phyloP scores from a whole-genome alignment of 2,888 invertebrate genomes.

The Pemphredon lugubris region DNA sequence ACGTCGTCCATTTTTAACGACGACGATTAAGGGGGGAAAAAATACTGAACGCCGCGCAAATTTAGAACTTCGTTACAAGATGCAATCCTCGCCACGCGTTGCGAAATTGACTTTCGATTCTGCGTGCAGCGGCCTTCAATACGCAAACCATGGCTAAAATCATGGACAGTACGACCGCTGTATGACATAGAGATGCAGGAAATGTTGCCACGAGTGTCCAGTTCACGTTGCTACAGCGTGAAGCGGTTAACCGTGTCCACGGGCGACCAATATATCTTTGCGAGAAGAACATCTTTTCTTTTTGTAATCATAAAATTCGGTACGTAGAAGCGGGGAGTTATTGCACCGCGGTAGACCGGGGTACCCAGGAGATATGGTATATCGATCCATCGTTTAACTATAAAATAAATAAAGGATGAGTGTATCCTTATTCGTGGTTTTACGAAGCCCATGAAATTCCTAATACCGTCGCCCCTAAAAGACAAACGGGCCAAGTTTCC shows the following conservation, averaged over 20 bases:
- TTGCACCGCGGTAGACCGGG: too few species aligned
- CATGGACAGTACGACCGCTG: conserved; percentile 5
- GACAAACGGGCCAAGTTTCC: too few species aligned
- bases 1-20: neutral
- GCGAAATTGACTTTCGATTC: conserved; percentile 48
- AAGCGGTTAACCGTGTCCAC: conserved; percentile 33
- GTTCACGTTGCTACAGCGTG: conserved; percentile 38
- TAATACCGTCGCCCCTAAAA: too few species aligned
- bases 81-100: conserved; percentile 35
- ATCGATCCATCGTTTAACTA: too few species aligned
- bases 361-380: too few species aligned
- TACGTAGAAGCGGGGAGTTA: too few species aligned
- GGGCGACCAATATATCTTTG: conserved; percentile 23
- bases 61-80: conserved; percentile 31
- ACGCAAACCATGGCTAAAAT: conserved; percentile 32
- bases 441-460: neutral
- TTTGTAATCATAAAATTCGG: too few species aligned
- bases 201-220: conserved; percentile 32
- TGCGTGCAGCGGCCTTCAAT: conserved; percentile 45
- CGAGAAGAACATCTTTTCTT: too few species aligned
- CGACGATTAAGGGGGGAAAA: neutral
- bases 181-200: conserved; percentile 37
- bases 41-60: neutral
- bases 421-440: too few species aligned
- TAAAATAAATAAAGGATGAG: too few species aligned